Evolutionary conservation across 2,888 invertebrate species (phyloP), one percentile per base, ranked within the genome.

Genomic region (Dynastes tityus): DNA sequence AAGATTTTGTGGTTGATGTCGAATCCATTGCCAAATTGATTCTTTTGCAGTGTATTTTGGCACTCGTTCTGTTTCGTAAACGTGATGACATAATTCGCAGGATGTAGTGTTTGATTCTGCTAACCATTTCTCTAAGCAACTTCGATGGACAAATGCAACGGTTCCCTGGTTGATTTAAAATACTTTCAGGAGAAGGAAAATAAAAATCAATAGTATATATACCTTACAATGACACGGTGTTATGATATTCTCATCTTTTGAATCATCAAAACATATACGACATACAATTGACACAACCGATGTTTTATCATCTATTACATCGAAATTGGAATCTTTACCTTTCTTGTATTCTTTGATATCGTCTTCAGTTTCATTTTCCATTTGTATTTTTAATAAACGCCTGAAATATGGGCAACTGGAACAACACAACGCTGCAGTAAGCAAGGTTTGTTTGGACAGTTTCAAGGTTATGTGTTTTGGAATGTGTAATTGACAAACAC

Each of bases 121-220:
- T 55, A 95, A 89, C 95, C 95, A 95, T 74, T 91, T 91, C 87
- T 95, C 95, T 82, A 95, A 88, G 85, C 95, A 95, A 78, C 91
- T 91, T 1, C 93, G 91, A 87, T 95, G 95, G 11, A 95, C 92
- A 76, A 93, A 90, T 0, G 94, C 95, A 82, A 95, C 93, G 1
- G 94, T 93, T 0, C 95, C 95, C 91, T 91, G 84, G 82, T 90
- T 89, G 83, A 87, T 80, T 81, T 89, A 90, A 87, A 37, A 77
- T 51, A 37, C 9, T 51, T 45, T 78, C 45, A n/a, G 13, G 40
- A 45, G 29, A 49, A 45, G 16, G 61, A 61, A 45, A 16, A 40
- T 70, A 68, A 68, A 74, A 68, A 76, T 63, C 76, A 79, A 76
- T 78, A 77, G 13, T 70, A 45, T 45, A 45, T 45, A 45, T 83